A percentile compares a stretch with the other conserved stretches of the same genome.
Evolutionary conservation across 2,113 vertebrate species (phyloP).

Genomic region (Podilymbus podiceps): DNA sequence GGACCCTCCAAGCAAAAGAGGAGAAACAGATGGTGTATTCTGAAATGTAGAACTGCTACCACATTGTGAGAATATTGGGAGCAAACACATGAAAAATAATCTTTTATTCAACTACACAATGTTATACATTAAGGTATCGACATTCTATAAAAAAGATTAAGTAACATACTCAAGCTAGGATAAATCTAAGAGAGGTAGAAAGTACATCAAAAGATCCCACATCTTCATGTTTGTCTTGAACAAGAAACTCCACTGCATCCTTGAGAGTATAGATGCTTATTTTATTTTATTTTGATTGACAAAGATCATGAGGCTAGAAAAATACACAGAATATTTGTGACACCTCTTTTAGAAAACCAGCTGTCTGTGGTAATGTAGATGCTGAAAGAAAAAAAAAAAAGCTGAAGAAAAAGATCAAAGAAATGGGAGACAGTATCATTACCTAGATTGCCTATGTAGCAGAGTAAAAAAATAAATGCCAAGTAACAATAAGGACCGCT

Average conservation of each 20-base stretch:
- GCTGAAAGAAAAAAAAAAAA: not conserved
- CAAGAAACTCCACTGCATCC: not conserved
- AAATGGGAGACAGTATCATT: not conserved
- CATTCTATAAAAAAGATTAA: not conserved
- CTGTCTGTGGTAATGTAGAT: not conserved
- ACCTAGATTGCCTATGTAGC: not conserved
- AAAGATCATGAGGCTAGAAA: not conserved
- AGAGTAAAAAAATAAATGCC: not conserved
- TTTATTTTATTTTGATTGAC: not conserved
- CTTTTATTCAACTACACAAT: not conserved
- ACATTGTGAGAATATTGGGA: not conserved
- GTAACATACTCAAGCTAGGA: not conserved
- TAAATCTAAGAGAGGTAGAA: not conserved
- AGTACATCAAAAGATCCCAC: not conserved
- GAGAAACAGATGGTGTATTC: conserved; percentile 34
- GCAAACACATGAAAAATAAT: not conserved
- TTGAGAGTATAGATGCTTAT: not conserved
- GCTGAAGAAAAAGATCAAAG: not conserved
- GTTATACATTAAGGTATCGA: not conserved
- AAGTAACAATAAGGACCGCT: not conserved
- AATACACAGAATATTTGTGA: not conserved
- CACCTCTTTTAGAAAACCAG: not conserved
- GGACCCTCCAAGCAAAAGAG: conserved; percentile 17
- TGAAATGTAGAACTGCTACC: conserved; percentile 16
- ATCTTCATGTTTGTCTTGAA: not conserved